A percentile compares a stretch with the other conserved stretches of the same genome.
Conservation (phyloP, 2,113 vertebrate species). For the Gallinago jamesoni region DNA sequence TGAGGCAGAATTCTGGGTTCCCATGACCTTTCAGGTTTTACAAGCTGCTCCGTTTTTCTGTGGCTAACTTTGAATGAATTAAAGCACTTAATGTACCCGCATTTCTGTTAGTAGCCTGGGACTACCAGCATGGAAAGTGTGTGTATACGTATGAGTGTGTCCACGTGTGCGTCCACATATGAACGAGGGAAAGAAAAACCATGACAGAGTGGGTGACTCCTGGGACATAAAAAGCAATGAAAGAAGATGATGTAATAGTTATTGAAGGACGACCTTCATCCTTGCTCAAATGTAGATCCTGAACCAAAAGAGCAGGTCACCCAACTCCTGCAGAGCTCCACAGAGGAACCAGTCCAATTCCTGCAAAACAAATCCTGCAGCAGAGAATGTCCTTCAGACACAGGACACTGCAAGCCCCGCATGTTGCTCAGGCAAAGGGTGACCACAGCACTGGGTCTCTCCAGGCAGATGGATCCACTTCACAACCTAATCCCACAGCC, state of each 20-base stretch:
- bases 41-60: background rate
- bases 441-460: background rate
- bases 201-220: too few species aligned
- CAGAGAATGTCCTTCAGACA: accelerated
- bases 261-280: background rate
- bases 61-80: background rate
- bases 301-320: background rate
- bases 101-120: background rate
- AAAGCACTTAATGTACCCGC: background rate
- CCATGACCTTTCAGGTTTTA: background rate
- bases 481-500: background rate
- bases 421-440: accelerated
- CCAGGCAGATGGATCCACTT: background rate
- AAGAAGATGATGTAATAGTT: background rate
- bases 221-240: background rate
- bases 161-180: accelerated
- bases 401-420: accelerated
- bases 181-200: background rate
- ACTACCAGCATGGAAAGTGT: accelerated
- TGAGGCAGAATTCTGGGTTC: background rate
- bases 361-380: background rate
- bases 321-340: background rate
- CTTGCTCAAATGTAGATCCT: background rate
- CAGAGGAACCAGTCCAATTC: accelerated
- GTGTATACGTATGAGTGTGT: background rate